Evolutionary conservation across 2,888 invertebrate genomes (phyloP).

Genomic region (Galerucella pusilla): DNA sequence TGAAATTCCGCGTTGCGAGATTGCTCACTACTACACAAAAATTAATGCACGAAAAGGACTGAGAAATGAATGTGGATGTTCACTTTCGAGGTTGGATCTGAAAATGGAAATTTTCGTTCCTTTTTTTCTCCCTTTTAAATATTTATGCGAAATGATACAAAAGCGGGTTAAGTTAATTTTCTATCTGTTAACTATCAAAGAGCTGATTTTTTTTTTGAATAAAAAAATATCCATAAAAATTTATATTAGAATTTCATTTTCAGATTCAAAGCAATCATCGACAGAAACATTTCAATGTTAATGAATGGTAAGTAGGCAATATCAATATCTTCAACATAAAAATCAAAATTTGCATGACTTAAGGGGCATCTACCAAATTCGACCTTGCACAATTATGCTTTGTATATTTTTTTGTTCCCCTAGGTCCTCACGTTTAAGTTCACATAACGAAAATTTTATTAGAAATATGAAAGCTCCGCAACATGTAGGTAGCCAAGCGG

Average conservation of each 20-base stretch:
- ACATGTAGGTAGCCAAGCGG: too few relatives aligned
- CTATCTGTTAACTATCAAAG: too few relatives aligned
- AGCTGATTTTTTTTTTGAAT: too few relatives aligned
- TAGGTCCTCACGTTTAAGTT: too few relatives aligned
- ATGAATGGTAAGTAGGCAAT: constrained; percentile 11
- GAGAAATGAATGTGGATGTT: constrained; percentile 52
- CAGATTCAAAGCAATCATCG: not conserved
- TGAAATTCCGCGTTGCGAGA: constrained; percentile 56
- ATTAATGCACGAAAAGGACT: constrained; percentile 57
- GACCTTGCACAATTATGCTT: too few relatives aligned
- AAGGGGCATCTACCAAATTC: too few relatives aligned
- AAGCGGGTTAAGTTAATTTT: too few relatives aligned
- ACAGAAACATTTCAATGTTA: not conserved
- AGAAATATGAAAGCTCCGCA: too few relatives aligned
- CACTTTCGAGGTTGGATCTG: constrained; percentile 29
- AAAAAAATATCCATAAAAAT: not conserved
- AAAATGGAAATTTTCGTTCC: constrained; percentile 3
- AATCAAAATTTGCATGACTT: too few relatives aligned
- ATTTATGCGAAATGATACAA: constrained; percentile 1
- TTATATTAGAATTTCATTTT: not conserved
- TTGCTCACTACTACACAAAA: constrained; percentile 56
- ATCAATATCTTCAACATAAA: too few relatives aligned
- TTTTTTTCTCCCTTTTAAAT: not conserved
- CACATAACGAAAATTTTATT: too few relatives aligned
- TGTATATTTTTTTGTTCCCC: too few relatives aligned